Base-by-base conservation (phyloP, 2,113 vertebrate species). In the Geothlypis trichas region DNA sequence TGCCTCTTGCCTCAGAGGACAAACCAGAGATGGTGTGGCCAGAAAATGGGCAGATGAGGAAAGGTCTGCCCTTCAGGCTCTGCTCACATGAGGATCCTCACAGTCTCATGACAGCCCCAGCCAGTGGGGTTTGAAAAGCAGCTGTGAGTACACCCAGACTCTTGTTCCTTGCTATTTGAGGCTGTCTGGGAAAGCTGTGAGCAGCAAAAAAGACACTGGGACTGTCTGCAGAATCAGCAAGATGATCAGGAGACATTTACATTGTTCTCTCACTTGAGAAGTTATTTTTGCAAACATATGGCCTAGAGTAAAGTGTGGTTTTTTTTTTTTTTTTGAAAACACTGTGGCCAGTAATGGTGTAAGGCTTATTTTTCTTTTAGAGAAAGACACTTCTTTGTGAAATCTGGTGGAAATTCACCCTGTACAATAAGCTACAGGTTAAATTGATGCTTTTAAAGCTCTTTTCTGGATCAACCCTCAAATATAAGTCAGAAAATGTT, bases 211-310 rank as follows among this genome's bases (percentile, higher is more conserved):
- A 72, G 83, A n/a, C 86, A 89, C 73, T 49, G 69, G 61, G 61
- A 72, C 92, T 84, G 87, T 86, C 82, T 96, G 96, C 95, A 96
- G 93, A 92, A 88, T 97, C 95, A 96, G 95, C 95, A 96, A 65
- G 87, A 93, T 72, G 41, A 83, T 90, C 84, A 91, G 87, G 61
- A 95, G 88, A 81, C 83, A 31, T 84, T 63, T 75, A 89, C 76
- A 75, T 86, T 78, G 90, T 93, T 95, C 72, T 90, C 90, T 90
- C 78, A 86, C 90, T 96, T 2, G 2, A 86, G 83, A 92, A 73
- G 88, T 84, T 96, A 84, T 90, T 95, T 95, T 92, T 96, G 87
- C 63, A 90, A 95, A 88, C 93, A 95, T 93, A 90, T 92, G 93
- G 92, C 88, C 75, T 84, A 73, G 28, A 87, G 68, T 90, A 90